These are phyloP conservation scores for Microchirus variegatus DNA, from an alignment of 2,797 vertebrate genomes.

Conservation along the genomic window DNA sequence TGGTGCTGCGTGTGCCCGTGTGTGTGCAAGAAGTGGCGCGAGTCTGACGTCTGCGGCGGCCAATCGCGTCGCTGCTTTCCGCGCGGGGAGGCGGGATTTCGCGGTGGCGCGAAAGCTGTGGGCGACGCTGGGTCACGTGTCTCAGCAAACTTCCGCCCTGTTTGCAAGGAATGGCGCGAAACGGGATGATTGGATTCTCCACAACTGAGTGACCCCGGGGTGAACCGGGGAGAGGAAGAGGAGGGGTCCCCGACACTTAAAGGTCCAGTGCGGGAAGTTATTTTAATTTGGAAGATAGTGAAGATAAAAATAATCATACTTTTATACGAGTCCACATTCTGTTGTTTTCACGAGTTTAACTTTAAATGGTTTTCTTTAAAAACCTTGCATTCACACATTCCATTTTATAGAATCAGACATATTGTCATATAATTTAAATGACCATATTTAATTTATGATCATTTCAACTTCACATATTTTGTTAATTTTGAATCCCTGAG, in stretches of 20 bases:
- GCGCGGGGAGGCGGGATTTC: constrained; percentile 53
- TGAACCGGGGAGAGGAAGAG: constrained; percentile 12
- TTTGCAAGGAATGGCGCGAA: constrained; percentile 73
- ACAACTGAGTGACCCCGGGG: constrained; percentile 2
- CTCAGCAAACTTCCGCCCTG: constrained; percentile 44
- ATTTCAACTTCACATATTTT: too few relatives aligned
- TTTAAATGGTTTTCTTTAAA: not conserved
- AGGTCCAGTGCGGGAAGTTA: too few relatives aligned
- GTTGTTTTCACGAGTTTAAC: too few relatives aligned
- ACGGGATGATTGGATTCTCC: constrained; percentile 51
- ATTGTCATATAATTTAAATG: too few relatives aligned
- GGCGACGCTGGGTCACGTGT: constrained; percentile 60
- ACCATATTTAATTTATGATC: too few relatives aligned
- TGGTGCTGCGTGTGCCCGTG: constrained; percentile 5
- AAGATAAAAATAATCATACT: too few relatives aligned
- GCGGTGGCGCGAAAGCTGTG: constrained; percentile 79
- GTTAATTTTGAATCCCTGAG: too few relatives aligned
- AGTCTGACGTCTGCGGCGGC: constrained; percentile 64
- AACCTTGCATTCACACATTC: too few relatives aligned
- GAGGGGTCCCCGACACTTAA: too few relatives aligned
- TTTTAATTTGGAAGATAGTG: too few relatives aligned
- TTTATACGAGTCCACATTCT: not conserved
- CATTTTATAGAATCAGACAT: too few relatives aligned
- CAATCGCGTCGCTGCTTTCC: constrained; percentile 50
- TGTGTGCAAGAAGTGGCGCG: constrained; percentile 82